Conservation (phyloP, 2,888 invertebrate genomes). For the Spodoptera littoralis region DNA sequence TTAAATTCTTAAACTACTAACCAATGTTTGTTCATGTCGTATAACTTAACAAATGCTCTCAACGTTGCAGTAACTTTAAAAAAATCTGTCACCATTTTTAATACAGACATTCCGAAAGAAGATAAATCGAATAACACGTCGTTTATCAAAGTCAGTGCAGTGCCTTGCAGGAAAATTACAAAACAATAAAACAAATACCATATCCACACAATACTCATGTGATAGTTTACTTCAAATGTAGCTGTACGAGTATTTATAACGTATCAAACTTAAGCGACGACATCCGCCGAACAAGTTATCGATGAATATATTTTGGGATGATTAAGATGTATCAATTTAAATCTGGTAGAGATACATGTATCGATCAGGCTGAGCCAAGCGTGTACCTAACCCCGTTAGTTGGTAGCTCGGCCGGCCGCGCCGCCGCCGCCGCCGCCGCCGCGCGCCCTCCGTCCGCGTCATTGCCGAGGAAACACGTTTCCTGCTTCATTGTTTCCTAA, state of each 20-base stretch:
- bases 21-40: too few relatives aligned
- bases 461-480: slow-evolving; percentile 77
- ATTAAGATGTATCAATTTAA: slow-evolving; percentile 48
- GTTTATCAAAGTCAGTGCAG: slow-evolving; percentile 40
- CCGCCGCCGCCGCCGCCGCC: slow-evolving; percentile 36
- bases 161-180: slow-evolving; percentile 27
- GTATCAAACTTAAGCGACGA: background rate
- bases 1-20: too few relatives aligned
- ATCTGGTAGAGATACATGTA: slow-evolving; percentile 51
- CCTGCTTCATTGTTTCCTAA: slow-evolving; percentile 83
- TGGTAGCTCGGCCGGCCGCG: slow-evolving; percentile 38
- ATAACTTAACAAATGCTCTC: background rate
- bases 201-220: slow-evolving; percentile 12
- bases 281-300: background rate
- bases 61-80: background rate
- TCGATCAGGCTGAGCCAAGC: slow-evolving; percentile 53
- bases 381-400: slow-evolving; percentile 55
- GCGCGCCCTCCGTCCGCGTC: slow-evolving; percentile 52
- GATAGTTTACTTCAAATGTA: slow-evolving; percentile 6
- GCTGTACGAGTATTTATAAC: background rate
- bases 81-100: slow-evolving; percentile 9
- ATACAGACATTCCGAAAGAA: slow-evolving; percentile 11
- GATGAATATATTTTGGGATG: slow-evolving; percentile 11
- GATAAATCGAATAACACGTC: slow-evolving; percentile 27
- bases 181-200: slow-evolving; percentile 23